A percentile compares a stretch with the other conserved stretches of the same genome.
These are phyloP conservation scores for Cataglyphis livida DNA, from an alignment of 2,888 invertebrate species.

Conservation along the genomic window DNA sequence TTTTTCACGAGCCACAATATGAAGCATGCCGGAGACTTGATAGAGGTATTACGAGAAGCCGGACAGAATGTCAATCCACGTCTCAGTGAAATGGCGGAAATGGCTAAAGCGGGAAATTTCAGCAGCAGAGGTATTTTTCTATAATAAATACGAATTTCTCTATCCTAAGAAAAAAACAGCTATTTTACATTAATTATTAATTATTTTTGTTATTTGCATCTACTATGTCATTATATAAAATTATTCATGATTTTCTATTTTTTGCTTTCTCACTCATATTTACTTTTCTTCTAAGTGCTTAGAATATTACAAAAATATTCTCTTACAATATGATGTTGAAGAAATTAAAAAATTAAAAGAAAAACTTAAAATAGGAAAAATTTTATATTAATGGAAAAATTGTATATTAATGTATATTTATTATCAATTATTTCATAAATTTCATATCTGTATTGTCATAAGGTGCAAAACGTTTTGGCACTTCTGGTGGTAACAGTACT, in stretches of 20 bases:
- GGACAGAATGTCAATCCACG: slow-evolving; percentile 95
- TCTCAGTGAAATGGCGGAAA: slow-evolving; percentile 90
- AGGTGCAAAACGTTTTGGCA: slow-evolving; percentile 77
- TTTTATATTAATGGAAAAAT: neutral
- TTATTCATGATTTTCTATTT: neutral
- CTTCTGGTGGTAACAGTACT: slow-evolving; percentile 41
- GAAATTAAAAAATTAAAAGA: neutral
- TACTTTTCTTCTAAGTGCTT: neutral
- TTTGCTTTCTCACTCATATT: too few relatives aligned
- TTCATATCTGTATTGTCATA: slow-evolving; percentile 1
- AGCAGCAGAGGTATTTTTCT: slow-evolving; percentile 77
- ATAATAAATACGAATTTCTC: neutral
- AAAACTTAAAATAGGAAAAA: neutral
- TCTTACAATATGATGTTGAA: neutral
- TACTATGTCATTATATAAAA: neutral
- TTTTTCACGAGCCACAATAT: slow-evolving; percentile 96
- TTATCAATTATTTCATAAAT: neutral
- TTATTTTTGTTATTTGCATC: neutral
- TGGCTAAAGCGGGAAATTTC: slow-evolving; percentile 82
- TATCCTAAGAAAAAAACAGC: neutral
- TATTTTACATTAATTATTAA: neutral
- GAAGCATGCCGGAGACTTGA: slow-evolving; percentile 94
- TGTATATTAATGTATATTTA: neutral
- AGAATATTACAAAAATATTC: neutral
- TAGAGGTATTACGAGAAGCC: slow-evolving; percentile 95